Conservation (phyloP, 2,797 vertebrate species). For the Dicrostonyx torquatus region DNA sequence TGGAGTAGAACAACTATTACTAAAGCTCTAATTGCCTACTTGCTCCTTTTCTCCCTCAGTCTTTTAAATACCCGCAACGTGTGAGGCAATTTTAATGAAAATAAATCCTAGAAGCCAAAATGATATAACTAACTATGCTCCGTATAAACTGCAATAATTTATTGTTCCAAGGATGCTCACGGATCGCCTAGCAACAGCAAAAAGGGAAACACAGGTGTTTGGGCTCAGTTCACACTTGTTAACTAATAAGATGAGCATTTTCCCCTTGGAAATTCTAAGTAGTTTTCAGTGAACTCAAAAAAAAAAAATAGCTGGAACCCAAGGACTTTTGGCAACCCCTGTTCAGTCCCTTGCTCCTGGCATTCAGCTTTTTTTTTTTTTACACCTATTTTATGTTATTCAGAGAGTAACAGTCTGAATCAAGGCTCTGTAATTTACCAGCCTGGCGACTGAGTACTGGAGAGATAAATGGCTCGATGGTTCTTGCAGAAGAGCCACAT, state of each 20-base stretch:
- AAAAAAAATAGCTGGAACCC: not conserved
- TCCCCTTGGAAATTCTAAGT: not conserved
- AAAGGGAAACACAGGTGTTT: slow-evolving; percentile 67
- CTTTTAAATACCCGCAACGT: slow-evolving; percentile 38
- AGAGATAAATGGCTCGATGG: not conserved
- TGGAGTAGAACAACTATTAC: not conserved
- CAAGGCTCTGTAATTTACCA: not conserved
- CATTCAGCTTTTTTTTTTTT: not conserved
- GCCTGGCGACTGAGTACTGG: not conserved
- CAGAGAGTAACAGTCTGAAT: not conserved
- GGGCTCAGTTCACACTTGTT: slow-evolving; percentile 18
- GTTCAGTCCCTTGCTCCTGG: not conserved
- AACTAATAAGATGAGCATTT: slow-evolving; percentile 7
- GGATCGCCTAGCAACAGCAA: slow-evolving; percentile 40
- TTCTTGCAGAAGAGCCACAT: not conserved
- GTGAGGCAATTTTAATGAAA: slow-evolving; percentile 30
- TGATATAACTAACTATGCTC: slow-evolving; percentile 61
- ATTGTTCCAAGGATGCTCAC: slow-evolving; percentile 11
- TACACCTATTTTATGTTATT: not conserved
- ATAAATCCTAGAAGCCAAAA: slow-evolving; percentile 24
- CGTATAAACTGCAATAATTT: slow-evolving; percentile 24
- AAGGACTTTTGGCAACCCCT: not conserved
- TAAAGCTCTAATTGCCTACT: not conserved
- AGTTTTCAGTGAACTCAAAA: not conserved
- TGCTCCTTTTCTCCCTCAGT: not conserved